phyloP scores from a whole-genome alignment of 2,797 vertebrate genomes.

The Sebastes melanostomus region DNA sequence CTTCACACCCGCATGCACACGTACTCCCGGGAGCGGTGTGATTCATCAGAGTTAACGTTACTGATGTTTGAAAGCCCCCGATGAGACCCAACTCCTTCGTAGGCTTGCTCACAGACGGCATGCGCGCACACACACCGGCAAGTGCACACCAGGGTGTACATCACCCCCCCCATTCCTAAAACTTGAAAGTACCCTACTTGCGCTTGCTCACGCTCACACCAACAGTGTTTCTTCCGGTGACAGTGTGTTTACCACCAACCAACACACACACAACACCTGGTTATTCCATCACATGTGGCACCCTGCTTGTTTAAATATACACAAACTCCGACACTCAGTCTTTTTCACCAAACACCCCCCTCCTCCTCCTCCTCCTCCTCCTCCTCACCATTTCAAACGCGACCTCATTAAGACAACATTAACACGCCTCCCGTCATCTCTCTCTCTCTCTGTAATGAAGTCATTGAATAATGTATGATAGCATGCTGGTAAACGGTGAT shows the following conservation, averaged over 20 bases:
- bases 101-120: slow-evolving; percentile 25
- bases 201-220: slow-evolving; percentile 20
- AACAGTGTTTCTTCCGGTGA: slow-evolving; percentile 49
- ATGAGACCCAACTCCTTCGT: slow-evolving; percentile 57
- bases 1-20: slow-evolving; percentile 65
- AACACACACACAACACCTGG: slow-evolving; percentile 30
- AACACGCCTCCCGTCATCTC: slow-evolving; percentile 65
- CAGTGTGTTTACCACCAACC: slow-evolving; percentile 58
- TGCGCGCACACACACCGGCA: not conserved
- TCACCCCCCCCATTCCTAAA: not conserved
- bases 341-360: slow-evolving; percentile 19
- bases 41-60: slow-evolving; percentile 71
- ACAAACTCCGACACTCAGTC: slow-evolving; percentile 27
- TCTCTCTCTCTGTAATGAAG: slow-evolving; percentile 55
- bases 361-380: not conserved
- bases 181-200: slow-evolving; percentile 40
- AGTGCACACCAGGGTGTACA: slow-evolving; percentile 8
- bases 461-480: slow-evolving; percentile 77
- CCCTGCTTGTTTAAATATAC: slow-evolving; percentile 20
- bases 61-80: slow-evolving; percentile 69
- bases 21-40: slow-evolving; percentile 60
- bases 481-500: slow-evolving; percentile 68
- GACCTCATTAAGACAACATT: slow-evolving; percentile 81
- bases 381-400: slow-evolving; percentile 53
- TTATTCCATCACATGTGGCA: slow-evolving; percentile 47